These are phyloP conservation scores for Pterocles gutturalis DNA, from an alignment of 2,113 vertebrate species.

Conservation along the genomic window DNA sequence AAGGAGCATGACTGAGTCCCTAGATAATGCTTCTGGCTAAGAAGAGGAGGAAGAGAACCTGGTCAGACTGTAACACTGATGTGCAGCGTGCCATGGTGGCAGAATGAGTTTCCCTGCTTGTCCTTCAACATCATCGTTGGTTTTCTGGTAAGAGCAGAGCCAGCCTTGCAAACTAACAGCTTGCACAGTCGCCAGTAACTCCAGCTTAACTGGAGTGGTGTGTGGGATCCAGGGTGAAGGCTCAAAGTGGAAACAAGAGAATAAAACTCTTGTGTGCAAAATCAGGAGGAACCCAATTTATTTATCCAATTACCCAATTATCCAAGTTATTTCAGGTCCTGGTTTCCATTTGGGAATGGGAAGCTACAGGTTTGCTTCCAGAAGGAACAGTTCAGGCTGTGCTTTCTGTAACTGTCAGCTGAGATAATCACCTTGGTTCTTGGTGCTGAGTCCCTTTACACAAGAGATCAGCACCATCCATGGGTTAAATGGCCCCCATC, in stretches of 20 bases:
- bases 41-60: background rate
- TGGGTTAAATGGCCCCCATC: fast-evolving
- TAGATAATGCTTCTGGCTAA: background rate
- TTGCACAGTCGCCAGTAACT: background rate
- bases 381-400: background rate
- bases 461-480: background rate
- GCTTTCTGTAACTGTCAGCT: background rate
- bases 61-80: background rate
- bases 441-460: background rate
- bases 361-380: background rate
- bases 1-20: background rate
- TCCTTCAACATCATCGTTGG: background rate
- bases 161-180: background rate
- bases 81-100: fast-evolving
- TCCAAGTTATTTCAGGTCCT: background rate
- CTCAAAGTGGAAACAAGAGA: background rate
- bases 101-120: background rate
- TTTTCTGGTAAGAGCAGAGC: background rate
- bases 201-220: background rate
- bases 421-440: background rate
- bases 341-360: fast-evolving
- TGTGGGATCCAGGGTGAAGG: background rate
- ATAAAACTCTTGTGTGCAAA: background rate
- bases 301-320: too few relatives aligned
- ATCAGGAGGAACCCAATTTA: background rate